Conservation (phyloP, 2,797 vertebrate genomes). For the Streptopelia turtur region DNA sequence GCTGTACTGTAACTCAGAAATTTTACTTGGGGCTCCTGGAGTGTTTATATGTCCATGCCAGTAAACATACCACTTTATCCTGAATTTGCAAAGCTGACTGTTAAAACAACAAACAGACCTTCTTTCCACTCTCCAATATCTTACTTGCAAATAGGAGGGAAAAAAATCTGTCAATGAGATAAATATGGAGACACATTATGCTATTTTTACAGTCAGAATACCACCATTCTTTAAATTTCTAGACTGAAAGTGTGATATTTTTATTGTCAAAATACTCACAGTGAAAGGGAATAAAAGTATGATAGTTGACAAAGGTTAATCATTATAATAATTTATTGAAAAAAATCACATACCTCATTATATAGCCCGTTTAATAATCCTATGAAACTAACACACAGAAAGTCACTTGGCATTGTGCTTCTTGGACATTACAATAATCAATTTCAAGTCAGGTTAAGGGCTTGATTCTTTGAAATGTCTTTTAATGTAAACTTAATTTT, state of each 20-base stretch:
- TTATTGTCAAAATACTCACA: not conserved
- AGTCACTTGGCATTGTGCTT: not conserved
- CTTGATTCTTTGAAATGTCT: not conserved
- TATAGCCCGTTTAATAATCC: not conserved
- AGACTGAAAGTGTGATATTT: not conserved
- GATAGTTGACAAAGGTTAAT: not conserved
- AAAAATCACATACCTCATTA: not conserved
- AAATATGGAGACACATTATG: not conserved
- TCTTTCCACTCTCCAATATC: not conserved
- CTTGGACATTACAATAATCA: not conserved
- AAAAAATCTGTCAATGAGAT: not conserved
- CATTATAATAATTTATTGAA: slow-evolving; percentile 2
- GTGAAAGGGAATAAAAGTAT: not conserved
- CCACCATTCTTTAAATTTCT: not conserved
- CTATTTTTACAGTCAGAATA: slow-evolving; percentile 9
- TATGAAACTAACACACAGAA: not conserved
- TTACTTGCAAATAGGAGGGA: not conserved
- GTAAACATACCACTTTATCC: not conserved
- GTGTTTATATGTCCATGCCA: not conserved
- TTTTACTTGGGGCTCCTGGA: not conserved
- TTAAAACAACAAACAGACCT: not conserved
- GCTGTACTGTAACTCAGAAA: not conserved
- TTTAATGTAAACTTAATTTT: not conserved
- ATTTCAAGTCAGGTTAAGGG: not conserved
- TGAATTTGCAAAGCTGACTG: not conserved